Percentiles rank a stretch among this genome's conserved stretches.
phyloP scores from a whole-genome alignment of 1,140 invertebrate species.

The Drosophila mojavensis region DNA sequence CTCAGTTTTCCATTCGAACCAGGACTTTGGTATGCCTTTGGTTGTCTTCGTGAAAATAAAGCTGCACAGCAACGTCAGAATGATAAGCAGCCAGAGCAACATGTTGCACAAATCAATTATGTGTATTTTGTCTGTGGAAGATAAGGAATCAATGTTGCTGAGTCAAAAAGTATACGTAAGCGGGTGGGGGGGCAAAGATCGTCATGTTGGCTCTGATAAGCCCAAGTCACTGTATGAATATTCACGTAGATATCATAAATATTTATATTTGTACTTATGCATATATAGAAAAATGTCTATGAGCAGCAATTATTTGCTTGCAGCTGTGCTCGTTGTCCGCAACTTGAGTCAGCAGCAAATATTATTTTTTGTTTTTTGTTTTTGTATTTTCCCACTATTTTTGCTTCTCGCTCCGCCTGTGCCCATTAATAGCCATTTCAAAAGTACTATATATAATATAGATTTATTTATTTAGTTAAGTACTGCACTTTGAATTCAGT shows the following conservation, averaged over 20 bases:
- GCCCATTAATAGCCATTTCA: too few relatives aligned
- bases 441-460: neutral
- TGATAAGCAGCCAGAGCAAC: slow-evolving; percentile 44
- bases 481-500: neutral
- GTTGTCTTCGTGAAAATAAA: slow-evolving; percentile 79
- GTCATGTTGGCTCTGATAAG: slow-evolving; percentile 15
- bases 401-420: neutral
- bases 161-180: neutral
- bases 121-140: slow-evolving; percentile 19
- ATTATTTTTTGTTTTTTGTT: neutral
- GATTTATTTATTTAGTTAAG: neutral
- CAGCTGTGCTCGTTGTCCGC: too few relatives aligned
- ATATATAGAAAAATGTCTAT: neutral
- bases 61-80: slow-evolving; percentile 53
- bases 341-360: neutral
- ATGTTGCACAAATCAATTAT: slow-evolving; percentile 28
- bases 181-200: slow-evolving; percentile 22
- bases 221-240: too few relatives aligned
- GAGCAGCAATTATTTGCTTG: too few relatives aligned
- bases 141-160: slow-evolving; percentile 11
- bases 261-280: neutral
- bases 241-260: slow-evolving; percentile 1
- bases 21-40: slow-evolving; percentile 78
- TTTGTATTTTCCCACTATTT: neutral
- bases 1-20: slow-evolving; percentile 84